Evolutionary conservation across 2,888 invertebrate species (phyloP), one percentile per base, ranked within the genome.

Genomic region (Cremastinae sp.): DNA sequence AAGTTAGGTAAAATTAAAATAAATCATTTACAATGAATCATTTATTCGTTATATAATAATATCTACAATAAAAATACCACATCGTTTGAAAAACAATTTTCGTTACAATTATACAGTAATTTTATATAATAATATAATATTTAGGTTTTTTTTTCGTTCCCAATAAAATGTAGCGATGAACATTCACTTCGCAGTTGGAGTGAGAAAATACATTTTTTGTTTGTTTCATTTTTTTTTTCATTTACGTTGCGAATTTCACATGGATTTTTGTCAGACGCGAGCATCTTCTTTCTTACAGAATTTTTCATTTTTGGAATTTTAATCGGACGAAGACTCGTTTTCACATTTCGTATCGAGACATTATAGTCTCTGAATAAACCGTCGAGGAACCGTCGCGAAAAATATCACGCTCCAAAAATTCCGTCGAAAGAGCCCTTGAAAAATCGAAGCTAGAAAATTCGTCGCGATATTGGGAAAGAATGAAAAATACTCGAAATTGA

Each of bases 1-100:
- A 65, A 22, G 3, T 20, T 53, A 54, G 43, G 28, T 51, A 53
- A 65, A 70, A 20, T 65, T 45, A 18, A 56, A 18, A 61, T 49
- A 2, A 22, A 61, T 79, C 38, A 62, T 76, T 71, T 88, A 88
- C 86, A 88, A 88, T 88, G 87, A 88, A 87, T 88, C 86, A 88
- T 88, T 88, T 88, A 88, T 88, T 88, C 84, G 87, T 88, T 87
- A 88, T 88, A 86, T 86, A 88, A 88, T 88, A 88, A 88, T 88
- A 88, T 88, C 88, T 88, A 88, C 88, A 88, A 88, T 88, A 88
- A 88, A 88, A 88, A 88, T 88, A 88, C 88, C 88, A 88, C 87
- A 88, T 88, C 87, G 88, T 88, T 88, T 88, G 87, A 88, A 88
- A 88, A 88, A 88, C 88, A 88, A 88, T 88, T 88, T 86, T 87